phyloP scores from a whole-genome alignment of 2,113 vertebrate species.

The Lepus americanus region DNA sequence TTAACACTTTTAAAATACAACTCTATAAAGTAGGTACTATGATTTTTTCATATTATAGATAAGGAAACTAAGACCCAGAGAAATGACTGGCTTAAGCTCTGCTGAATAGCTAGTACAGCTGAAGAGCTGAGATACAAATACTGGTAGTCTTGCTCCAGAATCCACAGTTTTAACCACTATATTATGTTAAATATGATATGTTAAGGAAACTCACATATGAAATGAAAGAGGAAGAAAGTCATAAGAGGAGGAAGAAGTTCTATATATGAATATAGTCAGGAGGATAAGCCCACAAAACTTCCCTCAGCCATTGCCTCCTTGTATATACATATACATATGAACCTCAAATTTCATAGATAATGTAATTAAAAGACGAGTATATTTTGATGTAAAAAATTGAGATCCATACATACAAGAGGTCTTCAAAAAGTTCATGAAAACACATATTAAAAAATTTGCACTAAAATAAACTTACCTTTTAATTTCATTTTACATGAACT shows the following conservation, averaged over 20 bases:
- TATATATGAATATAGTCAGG: background rate
- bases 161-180: background rate
- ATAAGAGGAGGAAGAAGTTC: background rate
- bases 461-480: no score
- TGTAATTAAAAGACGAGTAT: no score
- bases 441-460: no score
- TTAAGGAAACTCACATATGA: background rate
- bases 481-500: no score
- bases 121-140: background rate
- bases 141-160: background rate
- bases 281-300: background rate
- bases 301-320: background rate
- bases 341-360: no score
- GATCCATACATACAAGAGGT: no score
- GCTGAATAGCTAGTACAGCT: background rate
- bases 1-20: conserved; percentile 2
- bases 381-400: no score
- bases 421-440: no score
- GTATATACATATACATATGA: background rate
- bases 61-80: background rate
- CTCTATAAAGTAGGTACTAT: background rate
- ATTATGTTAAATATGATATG: background rate
- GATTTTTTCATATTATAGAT: background rate
- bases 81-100: background rate
- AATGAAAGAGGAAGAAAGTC: background rate